phyloP scores from a whole-genome alignment of 53 echinoderm and acorn worm species.

The Apostichopus leukothele region DNA sequence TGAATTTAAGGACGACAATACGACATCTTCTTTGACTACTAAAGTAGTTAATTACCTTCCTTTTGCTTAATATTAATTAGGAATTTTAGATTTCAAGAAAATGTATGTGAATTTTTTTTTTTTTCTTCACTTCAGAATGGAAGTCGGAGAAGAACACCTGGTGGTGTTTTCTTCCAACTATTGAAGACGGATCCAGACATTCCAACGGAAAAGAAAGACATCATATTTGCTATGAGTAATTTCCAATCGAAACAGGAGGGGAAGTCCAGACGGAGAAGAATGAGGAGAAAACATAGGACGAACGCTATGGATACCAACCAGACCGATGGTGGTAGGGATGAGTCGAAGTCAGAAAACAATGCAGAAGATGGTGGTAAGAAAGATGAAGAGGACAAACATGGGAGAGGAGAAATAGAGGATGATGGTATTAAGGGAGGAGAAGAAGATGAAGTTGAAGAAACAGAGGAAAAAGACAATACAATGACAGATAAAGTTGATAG shows the following conservation, averaged over 20 bases:
- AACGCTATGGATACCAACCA: background rate
- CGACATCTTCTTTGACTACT: too few species aligned
- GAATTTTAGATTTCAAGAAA: too few species aligned
- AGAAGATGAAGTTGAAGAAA: background rate
- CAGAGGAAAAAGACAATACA: background rate
- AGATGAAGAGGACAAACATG: background rate
- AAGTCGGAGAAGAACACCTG: conserved; percentile 71
- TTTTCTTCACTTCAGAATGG: conserved; percentile 70
- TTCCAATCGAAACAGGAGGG: conserved; percentile 1
- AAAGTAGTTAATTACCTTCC: too few species aligned
- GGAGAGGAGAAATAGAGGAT: background rate
- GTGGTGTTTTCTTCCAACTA: conserved; percentile 83
- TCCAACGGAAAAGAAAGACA: conserved; percentile 55
- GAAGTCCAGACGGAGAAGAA: conserved; percentile 16
- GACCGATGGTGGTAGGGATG: background rate
- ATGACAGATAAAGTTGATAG: background rate
- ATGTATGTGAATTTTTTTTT: too few species aligned
- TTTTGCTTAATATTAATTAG: too few species aligned
- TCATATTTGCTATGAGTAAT: conserved; percentile 59
- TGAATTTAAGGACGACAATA: too few species aligned
- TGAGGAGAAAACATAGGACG: background rate
- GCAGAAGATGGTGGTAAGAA: background rate
- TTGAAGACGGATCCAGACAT: conserved; percentile 78
- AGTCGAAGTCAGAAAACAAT: too few species aligned
- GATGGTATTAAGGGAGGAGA: background rate